Conservation (phyloP, 1,140 invertebrate genomes). For the Aphaenogaster ashmeadi region DNA sequence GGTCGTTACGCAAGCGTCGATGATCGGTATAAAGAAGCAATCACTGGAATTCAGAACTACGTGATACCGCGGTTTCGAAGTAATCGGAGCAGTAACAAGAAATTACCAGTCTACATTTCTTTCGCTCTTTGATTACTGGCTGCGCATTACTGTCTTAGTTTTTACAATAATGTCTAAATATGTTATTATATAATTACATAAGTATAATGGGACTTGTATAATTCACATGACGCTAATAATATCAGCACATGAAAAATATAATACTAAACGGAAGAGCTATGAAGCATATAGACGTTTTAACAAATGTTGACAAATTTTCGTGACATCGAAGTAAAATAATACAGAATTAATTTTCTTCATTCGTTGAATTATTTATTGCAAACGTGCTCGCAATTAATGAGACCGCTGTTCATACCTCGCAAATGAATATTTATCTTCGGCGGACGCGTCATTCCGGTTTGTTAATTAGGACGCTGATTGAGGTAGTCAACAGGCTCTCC, state of each 20-base stretch:
- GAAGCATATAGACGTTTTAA: neutral
- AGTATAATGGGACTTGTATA: slow-evolving; percentile 11
- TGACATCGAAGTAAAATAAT: neutral
- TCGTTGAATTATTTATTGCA: slow-evolving; percentile 28
- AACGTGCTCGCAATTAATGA: slow-evolving; percentile 36
- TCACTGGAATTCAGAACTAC: slow-evolving; percentile 9
- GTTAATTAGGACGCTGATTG: slow-evolving; percentile 66
- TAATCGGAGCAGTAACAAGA: neutral
- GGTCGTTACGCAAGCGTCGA: slow-evolving; percentile 30
- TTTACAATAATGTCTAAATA: slow-evolving; percentile 1
- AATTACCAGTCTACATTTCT: neutral
- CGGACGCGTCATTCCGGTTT: slow-evolving; percentile 51
- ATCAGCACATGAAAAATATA: neutral
- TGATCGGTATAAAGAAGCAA: slow-evolving; percentile 24
- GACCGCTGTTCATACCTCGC: slow-evolving; percentile 32
- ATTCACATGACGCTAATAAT: neutral
- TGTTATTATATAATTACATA: slow-evolving; percentile 14
- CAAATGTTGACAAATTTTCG: neutral
- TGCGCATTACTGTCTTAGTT: neutral
- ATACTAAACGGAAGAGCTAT: neutral
- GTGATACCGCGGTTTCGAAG: neutral
- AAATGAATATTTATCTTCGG: slow-evolving; percentile 62
- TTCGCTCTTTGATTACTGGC: neutral
- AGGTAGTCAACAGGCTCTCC: slow-evolving; percentile 38
- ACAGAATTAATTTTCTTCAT: neutral